Evolutionary conservation across 1,140 invertebrate genomes (phyloP), one percentile per base, ranked within the genome.

Genomic region (Meteorus sp.): DNA sequence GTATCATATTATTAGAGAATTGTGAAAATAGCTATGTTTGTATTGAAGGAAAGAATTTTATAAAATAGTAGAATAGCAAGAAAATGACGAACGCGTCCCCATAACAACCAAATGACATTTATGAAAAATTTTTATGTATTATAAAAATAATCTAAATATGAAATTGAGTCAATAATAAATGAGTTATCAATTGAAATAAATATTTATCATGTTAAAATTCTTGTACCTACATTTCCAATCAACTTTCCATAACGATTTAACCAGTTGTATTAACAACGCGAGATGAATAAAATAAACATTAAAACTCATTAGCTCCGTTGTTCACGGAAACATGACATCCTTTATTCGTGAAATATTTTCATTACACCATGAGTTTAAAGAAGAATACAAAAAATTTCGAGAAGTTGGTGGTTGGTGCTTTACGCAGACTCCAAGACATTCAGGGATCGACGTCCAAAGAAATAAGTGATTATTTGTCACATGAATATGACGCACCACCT

Each of bases 391-490:
- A 64, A 8, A 76, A 72, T 56, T 67, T 79, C 60, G 70, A 74
- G 27, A 59, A 69, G 5, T 20, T 78, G 3, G 73, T 80, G 0
- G 68, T 78, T 0, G 71, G 71, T 15, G 78, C 78, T 0, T 77
- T 80, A 29, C 63, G 68, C 0, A 65, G 60, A 4, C 63, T 80
- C 0, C 77, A 75, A 47, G 68, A 75, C 15, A 13, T 66, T 0
- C 67, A 75, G 35, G 78, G 76, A n/a, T 77, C 76, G 3, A 76
- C 75, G 5, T 55, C 67, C 4, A 60, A 61, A 5, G 74, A 80
- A 56, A 80, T 80, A 35, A 73, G 69, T 29, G 73, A 71, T 35
- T 79, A 72, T 31, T 72, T 80, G 19, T 67, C 67, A 7, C 63
- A 73, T 7, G 68, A 76, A 47, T 77, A 75, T 51, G 60, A 74